Percentiles rank a stretch among this genome's conserved stretches.
Evolutionary conservation across 2,888 invertebrate species (phyloP).

Genomic region (Drosophila anceps): DNA sequence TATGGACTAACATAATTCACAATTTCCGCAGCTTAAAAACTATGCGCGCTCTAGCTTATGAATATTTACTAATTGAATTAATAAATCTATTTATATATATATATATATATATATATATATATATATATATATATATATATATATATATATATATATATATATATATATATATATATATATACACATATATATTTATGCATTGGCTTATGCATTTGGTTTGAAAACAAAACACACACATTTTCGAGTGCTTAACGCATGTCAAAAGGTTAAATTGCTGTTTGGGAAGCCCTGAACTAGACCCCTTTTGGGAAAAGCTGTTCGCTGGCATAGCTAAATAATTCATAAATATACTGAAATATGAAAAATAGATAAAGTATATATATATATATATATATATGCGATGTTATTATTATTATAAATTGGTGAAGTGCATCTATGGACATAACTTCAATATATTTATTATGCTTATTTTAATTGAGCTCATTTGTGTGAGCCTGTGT

Average conservation of each 20-base stretch:
- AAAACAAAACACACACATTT: constrained; percentile 19
- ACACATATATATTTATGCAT: not conserved
- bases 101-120: constrained; percentile 1
- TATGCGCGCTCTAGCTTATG: constrained; percentile 32
- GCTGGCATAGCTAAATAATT: constrained; percentile 56
- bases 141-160: not conserved
- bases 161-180: not conserved
- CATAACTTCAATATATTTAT: constrained; percentile 20
- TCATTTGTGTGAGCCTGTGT: constrained; percentile 2
- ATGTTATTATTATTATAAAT: constrained; percentile 41
- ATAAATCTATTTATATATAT: constrained; percentile 33
- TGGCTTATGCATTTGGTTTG: not conserved
- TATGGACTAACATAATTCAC: constrained; percentile 44
- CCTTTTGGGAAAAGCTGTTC: constrained; percentile 26
- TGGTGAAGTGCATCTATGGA: not conserved
- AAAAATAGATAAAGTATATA: constrained; percentile 21
- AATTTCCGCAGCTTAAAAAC: constrained; percentile 52
- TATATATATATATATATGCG: constrained; percentile 18
- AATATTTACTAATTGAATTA: constrained; percentile 69
- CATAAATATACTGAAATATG: constrained; percentile 52
- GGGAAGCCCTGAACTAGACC: constrained; percentile 14
- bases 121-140: constrained; percentile 1
- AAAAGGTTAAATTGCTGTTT: constrained; percentile 51
- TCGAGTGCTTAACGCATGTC: constrained; percentile 46
- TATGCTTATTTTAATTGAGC: constrained; percentile 63